Evolutionary conservation across 2,797 vertebrate genomes (phyloP).

Genomic region (Sebastolobus alascanus): DNA sequence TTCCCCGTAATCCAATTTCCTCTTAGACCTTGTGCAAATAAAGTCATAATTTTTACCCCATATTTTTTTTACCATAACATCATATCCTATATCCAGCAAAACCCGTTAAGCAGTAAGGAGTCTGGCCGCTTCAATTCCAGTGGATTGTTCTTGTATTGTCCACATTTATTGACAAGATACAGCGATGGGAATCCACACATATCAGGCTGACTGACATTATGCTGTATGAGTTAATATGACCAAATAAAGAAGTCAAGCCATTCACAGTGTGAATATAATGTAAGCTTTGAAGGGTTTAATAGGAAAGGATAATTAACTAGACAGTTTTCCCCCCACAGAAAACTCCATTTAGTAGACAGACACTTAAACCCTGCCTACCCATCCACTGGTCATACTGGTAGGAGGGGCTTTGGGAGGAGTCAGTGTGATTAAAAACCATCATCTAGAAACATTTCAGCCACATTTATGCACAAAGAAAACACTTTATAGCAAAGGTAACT

Average conservation of each 20-base stretch:
- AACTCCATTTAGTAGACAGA: not conserved
- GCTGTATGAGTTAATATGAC: not conserved
- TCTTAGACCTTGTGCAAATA: conserved; percentile 19
- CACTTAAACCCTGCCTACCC: conserved; percentile 50
- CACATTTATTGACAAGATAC: not conserved
- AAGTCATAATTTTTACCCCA: not conserved
- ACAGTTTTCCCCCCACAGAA: not conserved
- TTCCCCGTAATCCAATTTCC: conserved; percentile 51
- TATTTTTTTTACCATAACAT: not conserved
- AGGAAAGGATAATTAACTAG: not conserved
- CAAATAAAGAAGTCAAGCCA: not conserved
- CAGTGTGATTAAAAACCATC: conserved; percentile 49
- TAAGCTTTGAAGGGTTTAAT: not conserved
- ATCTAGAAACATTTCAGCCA: conserved; percentile 25
- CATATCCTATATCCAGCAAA: not conserved
- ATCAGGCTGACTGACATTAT: not conserved
- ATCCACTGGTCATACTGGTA: conserved; percentile 25
- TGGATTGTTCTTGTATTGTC: not conserved
- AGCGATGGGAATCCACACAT: not conserved
- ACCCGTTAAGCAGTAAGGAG: not conserved
- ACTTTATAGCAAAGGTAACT: conserved; percentile 5
- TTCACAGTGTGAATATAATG: not conserved
- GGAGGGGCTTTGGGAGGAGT: conserved; percentile 75
- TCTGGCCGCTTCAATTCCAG: not conserved
- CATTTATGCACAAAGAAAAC: conserved; percentile 34